These are phyloP conservation scores for Automeris io DNA, from an alignment of 2,888 invertebrate species.

Conservation along the genomic window DNA sequence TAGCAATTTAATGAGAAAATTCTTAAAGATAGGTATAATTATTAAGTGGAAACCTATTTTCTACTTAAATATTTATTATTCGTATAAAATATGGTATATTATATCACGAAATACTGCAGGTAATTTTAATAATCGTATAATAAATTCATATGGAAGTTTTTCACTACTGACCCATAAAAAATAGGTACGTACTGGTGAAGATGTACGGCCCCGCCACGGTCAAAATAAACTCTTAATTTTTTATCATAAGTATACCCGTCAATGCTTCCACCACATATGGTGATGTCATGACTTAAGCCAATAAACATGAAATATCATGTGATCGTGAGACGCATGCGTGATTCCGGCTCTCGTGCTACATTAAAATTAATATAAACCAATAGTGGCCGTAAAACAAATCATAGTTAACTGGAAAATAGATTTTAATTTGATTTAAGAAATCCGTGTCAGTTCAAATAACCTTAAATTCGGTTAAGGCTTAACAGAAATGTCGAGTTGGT, in stretches of 20 bases:
- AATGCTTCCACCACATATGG: constrained; percentile 61
- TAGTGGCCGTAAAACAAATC: constrained; percentile 34
- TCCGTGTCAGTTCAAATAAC: constrained; percentile 3
- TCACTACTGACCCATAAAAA: constrained; percentile 45
- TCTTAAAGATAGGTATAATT: too few species aligned
- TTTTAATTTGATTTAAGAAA: constrained; percentile 22
- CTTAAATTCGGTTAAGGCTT: not conserved
- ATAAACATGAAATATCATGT: constrained; percentile 70
- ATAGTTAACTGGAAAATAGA: constrained; percentile 33
- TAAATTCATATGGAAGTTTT: constrained; percentile 29
- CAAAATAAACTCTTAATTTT: constrained; percentile 62
- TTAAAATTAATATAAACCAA: constrained; percentile 50
- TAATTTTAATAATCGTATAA: constrained; percentile 23
- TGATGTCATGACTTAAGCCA: constrained; percentile 69
- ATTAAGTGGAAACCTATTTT: too few species aligned
- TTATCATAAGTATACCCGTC: constrained; percentile 56
- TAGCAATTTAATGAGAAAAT: too few species aligned
- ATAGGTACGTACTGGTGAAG: constrained; percentile 34
- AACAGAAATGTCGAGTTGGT: too few species aligned
- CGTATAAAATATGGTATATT: not conserved
- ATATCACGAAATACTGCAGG: constrained; percentile 22
- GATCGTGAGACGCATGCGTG: constrained; percentile 56
- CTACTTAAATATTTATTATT: too few species aligned
- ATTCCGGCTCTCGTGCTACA: constrained; percentile 44
- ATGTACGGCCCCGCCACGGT: constrained; percentile 42